Evolutionary conservation across 2,797 vertebrate genomes (phyloP).

Genomic region (Acipenser oxyrinchus): DNA sequence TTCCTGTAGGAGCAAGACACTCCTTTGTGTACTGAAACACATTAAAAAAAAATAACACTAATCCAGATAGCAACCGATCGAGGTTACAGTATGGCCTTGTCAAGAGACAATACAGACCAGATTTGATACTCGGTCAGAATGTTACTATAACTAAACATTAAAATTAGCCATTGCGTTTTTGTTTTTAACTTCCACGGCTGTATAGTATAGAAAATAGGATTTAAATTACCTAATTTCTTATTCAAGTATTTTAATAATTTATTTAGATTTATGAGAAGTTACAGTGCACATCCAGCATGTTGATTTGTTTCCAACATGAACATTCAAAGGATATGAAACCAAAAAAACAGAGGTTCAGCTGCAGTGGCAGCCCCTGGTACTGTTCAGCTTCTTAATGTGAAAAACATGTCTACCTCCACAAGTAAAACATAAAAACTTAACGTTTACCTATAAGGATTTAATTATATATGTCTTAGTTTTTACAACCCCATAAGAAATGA

Average conservation of each 20-base stretch:
- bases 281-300: constrained; percentile 22
- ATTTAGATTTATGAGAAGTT: constrained; percentile 29
- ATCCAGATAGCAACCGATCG: too few species aligned
- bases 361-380: constrained; percentile 21
- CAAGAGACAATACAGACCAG: too few species aligned
- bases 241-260: constrained; percentile 30
- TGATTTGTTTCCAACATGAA: constrained; percentile 29
- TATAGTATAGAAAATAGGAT: too few species aligned
- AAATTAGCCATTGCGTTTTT: too few species aligned
- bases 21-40: too few species aligned
- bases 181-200: too few species aligned
- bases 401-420: constrained; percentile 16
- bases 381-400: constrained; percentile 27
- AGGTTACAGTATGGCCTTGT: too few species aligned
- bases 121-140: too few species aligned
- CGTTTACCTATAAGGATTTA: constrained; percentile 14
- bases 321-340: constrained; percentile 30
- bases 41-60: too few species aligned
- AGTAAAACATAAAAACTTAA: constrained; percentile 16
- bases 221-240: too few species aligned
- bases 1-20: too few species aligned
- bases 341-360: constrained; percentile 25
- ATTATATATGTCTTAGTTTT: constrained; percentile 4
- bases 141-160: too few species aligned
- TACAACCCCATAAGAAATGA: neutral